These are phyloP conservation scores for Urosaurus nigricauda DNA, from an alignment of 2,797 vertebrate species.

Conservation along the genomic window DNA sequence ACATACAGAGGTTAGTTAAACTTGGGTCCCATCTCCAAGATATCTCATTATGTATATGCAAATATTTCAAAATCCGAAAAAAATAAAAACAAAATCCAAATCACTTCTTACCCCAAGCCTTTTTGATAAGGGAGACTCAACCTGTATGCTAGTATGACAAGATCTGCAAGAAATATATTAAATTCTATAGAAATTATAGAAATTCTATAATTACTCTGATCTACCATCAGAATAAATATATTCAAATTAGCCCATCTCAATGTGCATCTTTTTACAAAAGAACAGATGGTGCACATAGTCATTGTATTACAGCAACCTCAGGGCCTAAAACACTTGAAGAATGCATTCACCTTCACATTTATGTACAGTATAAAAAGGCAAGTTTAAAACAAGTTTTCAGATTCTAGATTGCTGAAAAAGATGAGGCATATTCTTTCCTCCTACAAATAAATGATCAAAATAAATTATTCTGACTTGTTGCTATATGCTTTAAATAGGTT, in stretches of 20 bases:
- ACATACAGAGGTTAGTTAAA: no score
- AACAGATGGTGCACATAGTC: not conserved
- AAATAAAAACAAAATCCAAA: no score
- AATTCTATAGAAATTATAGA: not conserved
- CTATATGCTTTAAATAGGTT: no score
- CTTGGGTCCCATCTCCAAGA: no score
- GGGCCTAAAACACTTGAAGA: slow-evolving; percentile 19
- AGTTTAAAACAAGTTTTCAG: slow-evolving; percentile 4
- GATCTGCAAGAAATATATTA: not conserved
- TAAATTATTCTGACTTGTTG: no score
- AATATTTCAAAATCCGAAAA: no score
- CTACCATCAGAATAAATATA: not conserved
- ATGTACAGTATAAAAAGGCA: not conserved
- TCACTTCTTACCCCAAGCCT: no score
- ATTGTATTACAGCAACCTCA: slow-evolving; percentile 19
- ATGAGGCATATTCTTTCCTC: not conserved
- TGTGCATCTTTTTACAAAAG: not conserved
- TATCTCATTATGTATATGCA: no score
- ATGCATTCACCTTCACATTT: slow-evolving; percentile 40
- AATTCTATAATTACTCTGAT: not conserved
- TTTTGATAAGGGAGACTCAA: no score
- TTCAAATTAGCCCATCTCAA: not conserved
- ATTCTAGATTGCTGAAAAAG: not conserved
- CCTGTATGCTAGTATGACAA: not conserved
- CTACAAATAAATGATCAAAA: not conserved